These are phyloP conservation scores for Todus mexicanus DNA, from an alignment of 2,797 vertebrate species.

Conservation along the genomic window DNA sequence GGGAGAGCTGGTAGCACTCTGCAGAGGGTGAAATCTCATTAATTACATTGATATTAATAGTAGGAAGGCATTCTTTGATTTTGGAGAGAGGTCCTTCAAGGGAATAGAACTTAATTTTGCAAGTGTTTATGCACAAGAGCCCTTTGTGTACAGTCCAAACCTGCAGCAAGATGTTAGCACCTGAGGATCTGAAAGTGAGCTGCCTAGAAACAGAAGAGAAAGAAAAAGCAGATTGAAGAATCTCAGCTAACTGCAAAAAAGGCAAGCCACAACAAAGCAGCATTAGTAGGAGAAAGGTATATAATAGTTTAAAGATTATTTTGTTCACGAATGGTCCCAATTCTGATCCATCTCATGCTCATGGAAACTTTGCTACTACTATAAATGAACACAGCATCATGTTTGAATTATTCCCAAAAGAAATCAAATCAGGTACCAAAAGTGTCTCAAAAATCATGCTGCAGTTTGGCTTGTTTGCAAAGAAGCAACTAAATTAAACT, in stretches of 20 bases:
- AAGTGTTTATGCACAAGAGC: not conserved
- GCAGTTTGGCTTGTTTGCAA: not conserved
- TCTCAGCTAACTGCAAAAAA: not conserved
- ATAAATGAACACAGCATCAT: not conserved
- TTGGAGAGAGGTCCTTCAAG: not conserved
- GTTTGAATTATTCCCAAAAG: not conserved
- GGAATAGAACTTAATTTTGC: not conserved
- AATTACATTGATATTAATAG: not conserved
- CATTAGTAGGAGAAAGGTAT: not conserved
- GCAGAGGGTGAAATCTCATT: not conserved
- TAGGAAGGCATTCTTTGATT: not conserved
- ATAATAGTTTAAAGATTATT: not conserved
- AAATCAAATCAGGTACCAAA: not conserved
- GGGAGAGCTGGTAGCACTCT: not conserved
- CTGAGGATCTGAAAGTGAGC: not conserved
- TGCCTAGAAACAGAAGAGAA: not conserved
- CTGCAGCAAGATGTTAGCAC: not conserved
- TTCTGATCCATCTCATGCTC: not conserved
- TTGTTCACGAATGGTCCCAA: not conserved
- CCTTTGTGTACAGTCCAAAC: not conserved
- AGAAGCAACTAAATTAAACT: slow-evolving; percentile 2
- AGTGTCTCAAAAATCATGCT: not conserved
- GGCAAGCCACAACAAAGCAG: not conserved
- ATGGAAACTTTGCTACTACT: not conserved
- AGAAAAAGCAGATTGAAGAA: not conserved